phyloP scores from a whole-genome alignment of 2,113 vertebrate genomes.

The Columba livia region DNA sequence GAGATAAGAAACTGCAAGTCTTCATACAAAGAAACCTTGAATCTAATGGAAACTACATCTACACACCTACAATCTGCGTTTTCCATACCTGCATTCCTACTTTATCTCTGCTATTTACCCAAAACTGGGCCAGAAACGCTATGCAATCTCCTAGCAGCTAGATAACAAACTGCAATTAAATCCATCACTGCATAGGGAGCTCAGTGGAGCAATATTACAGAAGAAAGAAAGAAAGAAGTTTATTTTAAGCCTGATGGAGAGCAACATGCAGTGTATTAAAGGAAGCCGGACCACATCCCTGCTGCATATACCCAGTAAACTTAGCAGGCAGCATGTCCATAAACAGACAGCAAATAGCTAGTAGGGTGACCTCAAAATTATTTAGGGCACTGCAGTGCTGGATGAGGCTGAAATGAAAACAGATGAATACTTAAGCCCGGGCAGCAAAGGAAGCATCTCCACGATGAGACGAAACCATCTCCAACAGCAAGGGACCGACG shows the following conservation, averaged over 20 bases:
- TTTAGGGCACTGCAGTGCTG: constrained; percentile 18
- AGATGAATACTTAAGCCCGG: not conserved
- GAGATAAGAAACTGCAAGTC: constrained; percentile 17
- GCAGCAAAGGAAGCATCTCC: not conserved
- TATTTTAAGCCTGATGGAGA: constrained; percentile 4
- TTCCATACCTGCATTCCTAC: not conserved
- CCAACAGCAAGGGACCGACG: not conserved
- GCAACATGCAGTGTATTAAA: not conserved
- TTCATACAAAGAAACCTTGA: not conserved
- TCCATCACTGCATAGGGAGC: not conserved
- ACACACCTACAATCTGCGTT: not conserved
- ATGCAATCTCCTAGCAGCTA: not conserved
- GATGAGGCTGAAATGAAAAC: not conserved
- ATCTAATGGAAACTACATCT: not conserved
- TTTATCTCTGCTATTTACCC: not conserved
- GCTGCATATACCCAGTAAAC: not conserved
- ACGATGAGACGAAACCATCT: not conserved
- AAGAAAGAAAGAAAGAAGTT: not conserved
- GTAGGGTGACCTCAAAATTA: not conserved
- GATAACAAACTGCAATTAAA: constrained; percentile 5
- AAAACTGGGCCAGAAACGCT: not conserved
- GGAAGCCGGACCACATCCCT: not conserved
- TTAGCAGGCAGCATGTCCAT: not conserved
- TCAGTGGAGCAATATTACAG: not conserved
- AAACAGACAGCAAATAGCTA: not conserved